Conservation (phyloP, 1,140 invertebrate species). For the Heliconius eleuchia region DNA sequence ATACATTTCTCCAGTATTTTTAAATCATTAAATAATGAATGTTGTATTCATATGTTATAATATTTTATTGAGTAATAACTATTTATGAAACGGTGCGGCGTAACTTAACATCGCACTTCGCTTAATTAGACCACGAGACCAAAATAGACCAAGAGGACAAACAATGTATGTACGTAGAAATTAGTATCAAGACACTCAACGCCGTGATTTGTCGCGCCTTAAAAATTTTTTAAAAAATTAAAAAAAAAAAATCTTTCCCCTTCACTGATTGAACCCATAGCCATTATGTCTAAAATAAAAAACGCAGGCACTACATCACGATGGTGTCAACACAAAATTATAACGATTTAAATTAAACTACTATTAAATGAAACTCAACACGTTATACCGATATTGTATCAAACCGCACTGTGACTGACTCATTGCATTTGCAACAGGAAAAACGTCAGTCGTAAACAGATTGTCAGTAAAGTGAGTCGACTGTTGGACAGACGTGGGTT, state of each 20-base stretch:
- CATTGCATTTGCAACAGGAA: slow-evolving; percentile 10
- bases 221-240: too few species aligned
- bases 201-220: neutral
- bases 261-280: neutral
- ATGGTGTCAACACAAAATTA: neutral
- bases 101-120: neutral
- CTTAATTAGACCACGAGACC: too few species aligned
- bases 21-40: neutral
- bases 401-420: neutral
- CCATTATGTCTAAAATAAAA: neutral
- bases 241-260: neutral
- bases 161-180: too few species aligned
- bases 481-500: neutral
- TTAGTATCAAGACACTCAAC: too few species aligned
- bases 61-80: too few species aligned
- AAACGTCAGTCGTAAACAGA: slow-evolving; percentile 4
- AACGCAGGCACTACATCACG: neutral
- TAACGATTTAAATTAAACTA: neutral
- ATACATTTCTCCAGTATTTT: neutral
- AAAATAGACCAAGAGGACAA: too few species aligned
- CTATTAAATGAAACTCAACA: neutral
- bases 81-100: neutral
- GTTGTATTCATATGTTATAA: too few species aligned
- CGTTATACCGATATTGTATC: neutral
- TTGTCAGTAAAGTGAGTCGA: slow-evolving; percentile 8